These are phyloP conservation scores for Huso huso DNA, from an alignment of 2,797 vertebrate genomes.

Conservation along the genomic window DNA sequence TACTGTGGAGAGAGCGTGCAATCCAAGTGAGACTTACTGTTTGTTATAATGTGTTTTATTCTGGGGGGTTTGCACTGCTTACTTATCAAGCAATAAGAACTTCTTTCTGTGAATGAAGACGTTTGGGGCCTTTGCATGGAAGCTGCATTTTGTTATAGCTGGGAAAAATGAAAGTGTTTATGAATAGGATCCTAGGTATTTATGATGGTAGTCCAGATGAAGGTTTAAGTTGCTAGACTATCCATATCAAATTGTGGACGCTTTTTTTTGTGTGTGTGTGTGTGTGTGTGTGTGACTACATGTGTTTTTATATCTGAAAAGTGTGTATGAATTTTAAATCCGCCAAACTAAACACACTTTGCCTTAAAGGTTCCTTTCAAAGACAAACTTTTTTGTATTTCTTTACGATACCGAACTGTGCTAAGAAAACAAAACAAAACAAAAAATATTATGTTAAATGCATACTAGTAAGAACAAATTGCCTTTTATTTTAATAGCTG, in stretches of 20 bases:
- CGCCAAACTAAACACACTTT: constrained; percentile 77
- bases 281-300: no score
- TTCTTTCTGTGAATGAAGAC: constrained; percentile 64
- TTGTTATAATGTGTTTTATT: constrained; percentile 32
- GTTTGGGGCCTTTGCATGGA: constrained; percentile 74
- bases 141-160: constrained; percentile 69
- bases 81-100: constrained; percentile 74
- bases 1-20: no score
- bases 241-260: constrained; percentile 72
- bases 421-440: constrained; percentile 62
- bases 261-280: constrained; percentile 42
- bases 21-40: no score
- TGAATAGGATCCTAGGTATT: constrained; percentile 50
- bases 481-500: constrained; percentile 68
- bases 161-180: constrained; percentile 67
- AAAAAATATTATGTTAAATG: constrained; percentile 59
- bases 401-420: constrained; percentile 64
- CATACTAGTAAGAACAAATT: constrained; percentile 63
- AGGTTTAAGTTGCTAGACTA: constrained; percentile 57
- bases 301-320: constrained; percentile 47
- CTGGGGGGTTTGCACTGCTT: constrained; percentile 73
- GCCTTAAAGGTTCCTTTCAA: constrained; percentile 66
- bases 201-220: constrained; percentile 46
- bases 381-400: constrained; percentile 50
- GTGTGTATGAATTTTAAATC: constrained; percentile 71